Evolutionary conservation across 37 sponge, comb jelly and placozoan genomes (phyloP).

Genomic region (Mnemiopsis leidyi): DNA sequence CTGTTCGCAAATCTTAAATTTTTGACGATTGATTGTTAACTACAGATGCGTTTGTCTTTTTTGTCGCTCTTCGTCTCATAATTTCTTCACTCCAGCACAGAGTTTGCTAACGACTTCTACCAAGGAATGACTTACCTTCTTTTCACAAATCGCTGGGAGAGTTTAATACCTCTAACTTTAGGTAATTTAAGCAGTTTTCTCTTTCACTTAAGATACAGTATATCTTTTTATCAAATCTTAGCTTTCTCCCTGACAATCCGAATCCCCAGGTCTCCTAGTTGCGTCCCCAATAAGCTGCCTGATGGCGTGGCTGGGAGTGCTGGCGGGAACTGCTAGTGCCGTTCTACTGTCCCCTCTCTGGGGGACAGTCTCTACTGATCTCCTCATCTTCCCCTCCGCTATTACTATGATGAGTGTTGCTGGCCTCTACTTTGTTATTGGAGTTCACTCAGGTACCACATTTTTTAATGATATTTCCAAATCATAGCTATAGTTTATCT

Average conservation of each 20-base stretch:
- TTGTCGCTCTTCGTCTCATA: too few relatives aligned
- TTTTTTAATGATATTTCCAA: too few relatives aligned
- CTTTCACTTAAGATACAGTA: too few relatives aligned
- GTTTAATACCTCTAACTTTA: neutral
- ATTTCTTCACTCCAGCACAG: neutral
- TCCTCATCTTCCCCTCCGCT: neutral
- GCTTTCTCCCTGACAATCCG: neutral
- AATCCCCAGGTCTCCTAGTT: neutral
- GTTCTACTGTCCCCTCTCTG: neutral
- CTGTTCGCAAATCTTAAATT: too few relatives aligned
- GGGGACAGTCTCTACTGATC: neutral
- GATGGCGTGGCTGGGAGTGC: neutral
- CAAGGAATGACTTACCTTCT: neutral
- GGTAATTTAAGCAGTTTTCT: too few relatives aligned
- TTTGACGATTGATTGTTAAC: too few relatives aligned
- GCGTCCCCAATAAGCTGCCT: neutral
- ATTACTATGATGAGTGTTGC: neutral
- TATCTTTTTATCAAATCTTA: too few relatives aligned
- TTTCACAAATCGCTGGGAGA: neutral
- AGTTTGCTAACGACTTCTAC: neutral
- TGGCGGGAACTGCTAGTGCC: neutral
- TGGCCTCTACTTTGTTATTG: slow-evolving; percentile 4
- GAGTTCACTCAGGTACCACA: slow-evolving; percentile 18
- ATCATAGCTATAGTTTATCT: too few relatives aligned
- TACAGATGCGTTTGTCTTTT: too few relatives aligned